Conservation (phyloP, 2,113 vertebrate genomes). For the Nothobranchius kuhntae region DNA sequence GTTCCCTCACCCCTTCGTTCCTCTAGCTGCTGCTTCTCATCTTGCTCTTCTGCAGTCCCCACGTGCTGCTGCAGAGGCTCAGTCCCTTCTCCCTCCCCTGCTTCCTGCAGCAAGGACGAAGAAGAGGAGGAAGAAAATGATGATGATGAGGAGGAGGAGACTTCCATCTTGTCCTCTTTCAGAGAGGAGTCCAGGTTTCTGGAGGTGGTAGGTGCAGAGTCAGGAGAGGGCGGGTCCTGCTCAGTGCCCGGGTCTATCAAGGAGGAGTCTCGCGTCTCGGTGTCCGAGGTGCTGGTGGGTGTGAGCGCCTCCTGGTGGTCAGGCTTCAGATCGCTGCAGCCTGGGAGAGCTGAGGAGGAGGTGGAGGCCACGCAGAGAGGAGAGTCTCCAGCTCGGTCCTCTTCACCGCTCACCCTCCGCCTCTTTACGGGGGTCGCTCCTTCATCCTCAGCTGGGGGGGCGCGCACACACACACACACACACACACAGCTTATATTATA, state of each 20-base stretch:
- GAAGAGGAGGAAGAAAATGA: conserved; percentile 70
- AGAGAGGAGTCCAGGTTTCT: conserved; percentile 55
- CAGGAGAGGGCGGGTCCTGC: conserved; percentile 93
- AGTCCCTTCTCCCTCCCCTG: conserved; percentile 75
- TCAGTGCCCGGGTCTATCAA: conserved; percentile 98
- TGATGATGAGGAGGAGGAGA: conserved; percentile 82
- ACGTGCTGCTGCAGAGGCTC: conserved; percentile 44
- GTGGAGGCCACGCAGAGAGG: conserved; percentile 57
- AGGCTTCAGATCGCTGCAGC: conserved; percentile 80
- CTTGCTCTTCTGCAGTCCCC: conserved; percentile 55
- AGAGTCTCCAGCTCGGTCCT: conserved; percentile 80
- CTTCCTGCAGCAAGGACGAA: conserved; percentile 83
- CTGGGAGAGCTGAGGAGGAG: conserved; percentile 50
- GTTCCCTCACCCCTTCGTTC: conserved; percentile 15
- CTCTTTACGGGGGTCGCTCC: conserved; percentile 94
- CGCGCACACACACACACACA: not conserved
- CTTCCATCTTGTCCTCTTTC: conserved; percentile 91
- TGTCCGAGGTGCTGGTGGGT: conserved; percentile 95
- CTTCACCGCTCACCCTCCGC: conserved; percentile 90
- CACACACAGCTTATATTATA: not conserved
- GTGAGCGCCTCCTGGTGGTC: conserved; percentile 87
- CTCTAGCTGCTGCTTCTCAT: conserved; percentile 24
- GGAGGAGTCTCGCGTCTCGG: conserved; percentile 95
- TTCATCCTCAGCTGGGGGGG: conserved; percentile 85
- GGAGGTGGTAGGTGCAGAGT: conserved; percentile 79